Conservation (phyloP, 2,797 vertebrate genomes). For the Scolopax rusticola region DNA sequence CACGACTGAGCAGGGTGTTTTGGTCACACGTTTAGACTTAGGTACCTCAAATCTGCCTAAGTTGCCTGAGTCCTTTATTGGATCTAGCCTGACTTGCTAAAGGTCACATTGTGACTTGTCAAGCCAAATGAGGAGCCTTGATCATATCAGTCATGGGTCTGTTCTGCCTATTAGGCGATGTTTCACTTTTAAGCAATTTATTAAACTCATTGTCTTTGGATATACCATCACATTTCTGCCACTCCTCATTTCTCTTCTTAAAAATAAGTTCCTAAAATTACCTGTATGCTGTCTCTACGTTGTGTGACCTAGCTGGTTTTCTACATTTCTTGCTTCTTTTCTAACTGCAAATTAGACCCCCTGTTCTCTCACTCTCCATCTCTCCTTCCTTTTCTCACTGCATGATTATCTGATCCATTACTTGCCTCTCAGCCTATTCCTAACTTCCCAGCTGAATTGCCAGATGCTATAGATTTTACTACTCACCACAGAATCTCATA, state of each 20-base stretch:
- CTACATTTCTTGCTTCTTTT: not conserved
- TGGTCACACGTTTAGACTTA: not conserved
- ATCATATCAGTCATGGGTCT: not conserved
- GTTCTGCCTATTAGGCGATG: slow-evolving; percentile 1
- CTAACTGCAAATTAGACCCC: not conserved
- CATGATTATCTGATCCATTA: not conserved
- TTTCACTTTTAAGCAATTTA: slow-evolving; percentile 25
- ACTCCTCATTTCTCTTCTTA: not conserved
- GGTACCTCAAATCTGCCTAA: slow-evolving; percentile 25
- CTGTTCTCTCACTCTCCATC: not conserved
- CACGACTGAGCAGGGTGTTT: not conserved
- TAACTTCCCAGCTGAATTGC: not conserved
- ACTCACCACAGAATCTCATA: not conserved
- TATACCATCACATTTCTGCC: not conserved
- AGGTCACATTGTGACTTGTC: slow-evolving; percentile 7
- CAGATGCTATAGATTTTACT: not conserved
- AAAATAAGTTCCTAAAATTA: not conserved
- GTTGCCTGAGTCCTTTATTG: slow-evolving; percentile 41
- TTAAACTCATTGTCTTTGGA: slow-evolving; percentile 5
- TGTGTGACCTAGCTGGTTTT: not conserved
- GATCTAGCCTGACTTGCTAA: slow-evolving; percentile 10
- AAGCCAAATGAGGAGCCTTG: not conserved
- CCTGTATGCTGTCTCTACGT: not conserved
- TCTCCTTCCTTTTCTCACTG: not conserved
- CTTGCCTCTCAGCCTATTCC: not conserved